Evolutionary conservation across 1,140 invertebrate genomes (phyloP).

Genomic region (Thaumetopoea pityocampa): DNA sequence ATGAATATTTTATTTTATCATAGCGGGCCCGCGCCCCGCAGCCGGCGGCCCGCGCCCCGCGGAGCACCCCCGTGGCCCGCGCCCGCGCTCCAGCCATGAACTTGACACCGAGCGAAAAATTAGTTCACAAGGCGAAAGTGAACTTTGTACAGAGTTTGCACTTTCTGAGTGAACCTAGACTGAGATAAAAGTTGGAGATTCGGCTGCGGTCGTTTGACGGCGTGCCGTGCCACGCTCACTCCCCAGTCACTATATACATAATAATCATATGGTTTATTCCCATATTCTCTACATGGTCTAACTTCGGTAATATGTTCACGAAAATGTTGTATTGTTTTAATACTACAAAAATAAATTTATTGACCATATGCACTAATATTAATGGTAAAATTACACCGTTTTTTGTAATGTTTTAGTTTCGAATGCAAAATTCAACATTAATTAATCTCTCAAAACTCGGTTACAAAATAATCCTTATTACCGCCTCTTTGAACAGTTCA

Average conservation of each 20-base stretch:
- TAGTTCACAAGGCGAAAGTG: conserved; percentile 74
- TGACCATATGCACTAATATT: no score
- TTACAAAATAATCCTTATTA: conserved; percentile 40
- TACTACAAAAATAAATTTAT: no score
- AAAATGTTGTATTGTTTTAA: no score
- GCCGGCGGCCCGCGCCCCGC: conserved; percentile 20
- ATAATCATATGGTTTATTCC: no score
- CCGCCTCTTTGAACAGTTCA: conserved; percentile 47
- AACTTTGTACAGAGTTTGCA: conserved; percentile 72
- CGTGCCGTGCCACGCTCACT: conserved; percentile 7
- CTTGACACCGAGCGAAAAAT: conserved; percentile 74
- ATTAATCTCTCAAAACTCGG: conserved; percentile 50
- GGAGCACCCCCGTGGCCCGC: conserved; percentile 15
- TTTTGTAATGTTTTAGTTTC: no score
- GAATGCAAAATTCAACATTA: conserved; percentile 37
- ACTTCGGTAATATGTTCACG: no score
- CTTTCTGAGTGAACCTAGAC: conserved; percentile 64
- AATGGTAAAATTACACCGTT: no score
- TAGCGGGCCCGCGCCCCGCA: conserved; percentile 38
- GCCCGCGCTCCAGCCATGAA: conserved; percentile 53
- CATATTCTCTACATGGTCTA: no score
- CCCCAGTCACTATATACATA: no score
- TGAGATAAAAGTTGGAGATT: conserved; percentile 70
- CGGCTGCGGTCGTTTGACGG: conserved; percentile 18
- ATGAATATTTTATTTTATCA: conserved; percentile 75